phyloP scores from a whole-genome alignment of 2,113 vertebrate genomes.

The Peromyscus polionotus region DNA sequence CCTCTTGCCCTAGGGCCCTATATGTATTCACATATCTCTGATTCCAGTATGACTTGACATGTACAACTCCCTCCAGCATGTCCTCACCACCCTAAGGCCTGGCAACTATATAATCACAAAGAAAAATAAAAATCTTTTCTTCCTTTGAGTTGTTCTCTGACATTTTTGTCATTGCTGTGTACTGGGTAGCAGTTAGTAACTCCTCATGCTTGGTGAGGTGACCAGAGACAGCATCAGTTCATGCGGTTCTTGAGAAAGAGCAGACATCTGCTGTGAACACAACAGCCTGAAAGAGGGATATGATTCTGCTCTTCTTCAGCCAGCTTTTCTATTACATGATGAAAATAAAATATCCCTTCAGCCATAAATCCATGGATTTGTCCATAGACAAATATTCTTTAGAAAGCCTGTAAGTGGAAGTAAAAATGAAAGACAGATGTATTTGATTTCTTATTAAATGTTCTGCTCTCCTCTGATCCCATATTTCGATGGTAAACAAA shows the following conservation, averaged over 20 bases:
- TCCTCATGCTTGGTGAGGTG: neutral
- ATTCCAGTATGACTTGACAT: neutral
- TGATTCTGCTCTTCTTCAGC: neutral
- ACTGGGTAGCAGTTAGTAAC: neutral
- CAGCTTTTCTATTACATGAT: neutral
- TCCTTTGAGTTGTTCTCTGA: neutral
- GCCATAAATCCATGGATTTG: neutral
- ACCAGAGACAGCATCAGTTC: neutral
- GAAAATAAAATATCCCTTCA: neutral
- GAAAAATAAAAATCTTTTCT: neutral
- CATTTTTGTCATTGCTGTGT: neutral
- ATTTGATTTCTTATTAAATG: slow-evolving; percentile 13
- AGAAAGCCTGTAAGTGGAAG: neutral
- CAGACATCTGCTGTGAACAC: neutral
- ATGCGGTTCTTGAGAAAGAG: neutral
- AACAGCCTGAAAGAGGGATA: neutral
- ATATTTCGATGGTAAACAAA: slow-evolving; percentile 36
- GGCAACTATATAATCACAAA: neutral
- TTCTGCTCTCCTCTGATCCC: neutral
- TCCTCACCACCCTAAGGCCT: neutral
- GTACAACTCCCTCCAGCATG: neutral
- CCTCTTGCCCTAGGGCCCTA: neutral
- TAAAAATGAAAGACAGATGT: slow-evolving; percentile 11
- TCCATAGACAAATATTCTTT: neutral
- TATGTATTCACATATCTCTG: neutral